Evolutionary conservation across 2,113 vertebrate species (phyloP), one percentile per base, ranked within the genome.

Genomic region (Podiceps cristatus): DNA sequence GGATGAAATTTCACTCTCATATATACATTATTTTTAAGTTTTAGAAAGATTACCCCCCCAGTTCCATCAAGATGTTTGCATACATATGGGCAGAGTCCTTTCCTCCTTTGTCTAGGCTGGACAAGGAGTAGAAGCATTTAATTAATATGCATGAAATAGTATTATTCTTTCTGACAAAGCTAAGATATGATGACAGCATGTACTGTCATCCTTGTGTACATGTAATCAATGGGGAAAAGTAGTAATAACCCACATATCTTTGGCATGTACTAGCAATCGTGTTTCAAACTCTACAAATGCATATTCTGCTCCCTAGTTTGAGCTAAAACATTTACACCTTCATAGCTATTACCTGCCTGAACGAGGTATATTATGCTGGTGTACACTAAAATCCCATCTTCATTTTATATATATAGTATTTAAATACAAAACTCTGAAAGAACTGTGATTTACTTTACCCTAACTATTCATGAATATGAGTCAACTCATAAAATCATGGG

Each of bases 71-170:
- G 58, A 59, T 25, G 4, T 85, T 88, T 85, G 3, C 2, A 16
- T 10, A 8, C 19, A 28, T 28, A 45, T 0, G 0, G 52, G 33
- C 11, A 49, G 19, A 58, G 28, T 40, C 23, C 29, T 52, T 59
- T 53, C 4, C 27, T 83, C 37, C 27, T 17, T 96, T 2, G 0
- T 59, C 42, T 31, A 66, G 27, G 16, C 17, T 60, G 22, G 56
- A n/a, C 13, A 78, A 84, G 17, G 49, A 55, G 7, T 20, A 82
- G 29, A 60, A 85, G 18, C 13, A 49, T 8, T 42, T 53, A 59
- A 47, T 55, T 68, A 40, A 52, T 62, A 33, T 29, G 35, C 4
- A 27, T 18, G 33, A 50, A 18, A 28, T 24, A 18, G 9, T 55
- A 37, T 27, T 82, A 6, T 63, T 71, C 52, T 55, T 33, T 60